Base-by-base conservation (phyloP, 2,797 vertebrate species). In the Choloepus didactylus region DNA sequence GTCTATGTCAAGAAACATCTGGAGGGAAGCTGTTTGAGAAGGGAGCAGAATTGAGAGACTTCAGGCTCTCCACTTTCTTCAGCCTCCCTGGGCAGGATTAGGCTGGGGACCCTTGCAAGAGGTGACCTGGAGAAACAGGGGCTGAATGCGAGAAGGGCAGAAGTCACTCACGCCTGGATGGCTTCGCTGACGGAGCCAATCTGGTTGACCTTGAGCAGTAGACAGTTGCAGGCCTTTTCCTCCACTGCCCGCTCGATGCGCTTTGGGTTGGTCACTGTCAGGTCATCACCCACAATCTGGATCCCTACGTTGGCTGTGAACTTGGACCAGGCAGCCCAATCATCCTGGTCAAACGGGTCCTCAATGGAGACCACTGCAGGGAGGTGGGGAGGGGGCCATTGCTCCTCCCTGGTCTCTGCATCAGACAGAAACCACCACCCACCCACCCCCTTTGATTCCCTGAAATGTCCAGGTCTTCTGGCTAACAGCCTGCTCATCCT, bases 131-230 rank as follows among this genome's bases (percentile, higher is more conserved):
- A 66, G 83, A 73, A 49, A 54, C 0, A 0, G 15, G 41, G 38
- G 56, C 54, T 6, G n/a, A 54, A 16, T 12, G 0, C 29, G 83
- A n/a, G 21, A n/a, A n/a, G 70, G 41, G 2, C 29, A 41, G 46
- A 38, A 72, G 93, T 60, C 77, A 98, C 99, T 99, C 98, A 99
- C 99, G 99, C 99, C 97, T 99, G 99, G 93, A 99, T 99, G 97
- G 99, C 98, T 98, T 99, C 99, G 0, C 99, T 99, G 96, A 99
- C 99, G 0, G 99, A 99, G 89, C 99, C 99, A 1, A 99, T 99
- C 98, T 99, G 99, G 98, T 99, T 99, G 98, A 99, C 99, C 98
- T 99, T 99, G 62, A 99, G 99, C 97, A 99, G 98, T 87, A 99
- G 98, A 86, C 99, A 99, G 98, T 99, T 99, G 98, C 99, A 99